Evolutionary conservation across 2,888 invertebrate species (phyloP).

Genomic region (Ryuthela nishihirai): DNA sequence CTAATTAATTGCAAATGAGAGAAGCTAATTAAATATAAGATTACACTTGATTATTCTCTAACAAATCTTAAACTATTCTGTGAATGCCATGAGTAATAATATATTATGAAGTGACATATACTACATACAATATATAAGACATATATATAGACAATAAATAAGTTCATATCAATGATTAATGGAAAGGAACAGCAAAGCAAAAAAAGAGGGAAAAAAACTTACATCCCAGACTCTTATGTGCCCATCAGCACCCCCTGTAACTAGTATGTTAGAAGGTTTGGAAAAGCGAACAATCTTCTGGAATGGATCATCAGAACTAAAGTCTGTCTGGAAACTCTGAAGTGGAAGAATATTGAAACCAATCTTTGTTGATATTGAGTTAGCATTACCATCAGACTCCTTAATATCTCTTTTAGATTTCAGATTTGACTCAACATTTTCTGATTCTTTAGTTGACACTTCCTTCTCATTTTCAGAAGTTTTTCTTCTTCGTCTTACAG

Average conservation of each 20-base stretch:
- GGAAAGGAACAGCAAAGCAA: no score
- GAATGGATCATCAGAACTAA: constrained; percentile 66
- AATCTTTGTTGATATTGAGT: constrained; percentile 44
- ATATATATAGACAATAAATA: no score
- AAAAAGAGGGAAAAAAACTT: no score
- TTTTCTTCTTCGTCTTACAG: constrained; percentile 1
- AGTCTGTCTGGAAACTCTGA: constrained; percentile 50
- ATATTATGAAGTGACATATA: no score
- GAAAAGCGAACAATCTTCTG: constrained; percentile 82
- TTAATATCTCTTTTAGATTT: constrained; percentile 4
- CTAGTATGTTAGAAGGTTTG: constrained; percentile 71
- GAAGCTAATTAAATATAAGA: no score
- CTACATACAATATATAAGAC: no score
- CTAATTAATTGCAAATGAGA: no score
- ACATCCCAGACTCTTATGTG: constrained; percentile 76
- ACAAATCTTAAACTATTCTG: no score
- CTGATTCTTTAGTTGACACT: neutral
- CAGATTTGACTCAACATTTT: neutral
- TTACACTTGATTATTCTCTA: no score
- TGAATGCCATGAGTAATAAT: no score
- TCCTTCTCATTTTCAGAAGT: neutral
- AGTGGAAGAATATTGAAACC: constrained; percentile 49
- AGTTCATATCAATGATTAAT: no score
- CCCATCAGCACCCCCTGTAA: constrained; percentile 89
- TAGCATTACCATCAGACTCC: constrained; percentile 28